Conservation (phyloP, 2,888 invertebrate genomes). For the Andrena chrysosceles region DNA sequence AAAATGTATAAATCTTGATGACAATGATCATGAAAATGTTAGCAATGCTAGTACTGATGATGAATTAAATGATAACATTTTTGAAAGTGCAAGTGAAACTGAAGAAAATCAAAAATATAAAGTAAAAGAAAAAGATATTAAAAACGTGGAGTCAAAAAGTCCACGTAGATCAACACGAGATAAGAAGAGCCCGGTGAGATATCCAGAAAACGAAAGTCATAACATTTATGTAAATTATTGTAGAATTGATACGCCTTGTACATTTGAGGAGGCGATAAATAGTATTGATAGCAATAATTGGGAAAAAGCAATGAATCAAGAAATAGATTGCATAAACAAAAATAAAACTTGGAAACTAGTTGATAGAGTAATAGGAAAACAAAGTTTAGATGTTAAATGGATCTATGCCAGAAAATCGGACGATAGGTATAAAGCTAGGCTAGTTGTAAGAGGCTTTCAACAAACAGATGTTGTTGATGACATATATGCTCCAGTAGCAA, state of each 20-base stretch:
- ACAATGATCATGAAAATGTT: not conserved
- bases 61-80: not conserved
- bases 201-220: not conserved
- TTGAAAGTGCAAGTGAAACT: not conserved
- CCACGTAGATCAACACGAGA: slow-evolving; percentile 7
- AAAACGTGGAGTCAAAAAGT: not conserved
- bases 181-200: slow-evolving; percentile 10
- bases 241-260: slow-evolving; percentile 46
- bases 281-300: slow-evolving; percentile 35
- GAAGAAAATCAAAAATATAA: not conserved
- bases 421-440: slow-evolving; percentile 51
- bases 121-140: not conserved
- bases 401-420: slow-evolving; percentile 46
- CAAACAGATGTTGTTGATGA: slow-evolving; percentile 56
- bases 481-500: slow-evolving; percentile 57
- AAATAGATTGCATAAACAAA: slow-evolving; percentile 57
- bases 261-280: slow-evolving; percentile 42
- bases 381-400: slow-evolving; percentile 58
- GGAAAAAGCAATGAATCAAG: slow-evolving; percentile 52
- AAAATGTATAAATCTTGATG: slow-evolving; percentile 10
- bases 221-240: slow-evolving; percentile 50
- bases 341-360: slow-evolving; percentile 62
- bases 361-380: slow-evolving; percentile 37
- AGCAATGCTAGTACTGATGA: not conserved
- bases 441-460: slow-evolving; percentile 61